Evolutionary conservation across 2,113 vertebrate genomes (phyloP).

Genomic region (Hassar affinis): DNA sequence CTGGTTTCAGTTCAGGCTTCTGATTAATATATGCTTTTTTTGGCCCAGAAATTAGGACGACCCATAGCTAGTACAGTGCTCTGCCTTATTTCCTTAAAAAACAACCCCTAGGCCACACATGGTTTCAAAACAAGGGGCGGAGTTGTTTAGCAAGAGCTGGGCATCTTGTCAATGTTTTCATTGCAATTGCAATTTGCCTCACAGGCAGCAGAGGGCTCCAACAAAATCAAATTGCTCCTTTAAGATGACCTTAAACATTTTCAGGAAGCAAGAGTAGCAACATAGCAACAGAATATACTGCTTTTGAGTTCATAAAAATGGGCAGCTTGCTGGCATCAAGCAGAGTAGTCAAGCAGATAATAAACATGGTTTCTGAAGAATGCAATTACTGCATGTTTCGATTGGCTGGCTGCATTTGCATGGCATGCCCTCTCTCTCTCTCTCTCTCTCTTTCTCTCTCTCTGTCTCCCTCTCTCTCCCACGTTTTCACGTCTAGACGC

Average conservation of each 20-base stretch:
- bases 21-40: background rate
- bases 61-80: background rate
- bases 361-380: constrained; percentile 51
- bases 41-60: background rate
- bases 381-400: constrained; percentile 39
- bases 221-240: background rate
- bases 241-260: constrained; percentile 6
- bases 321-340: constrained; percentile 38
- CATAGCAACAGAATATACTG: background rate
- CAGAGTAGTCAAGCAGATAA: constrained; percentile 30
- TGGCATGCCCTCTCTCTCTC: constrained; percentile 2
- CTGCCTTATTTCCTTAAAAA: background rate
- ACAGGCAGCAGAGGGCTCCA: background rate
- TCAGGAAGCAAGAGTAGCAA: background rate
- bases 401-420: constrained; percentile 39
- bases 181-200: background rate
- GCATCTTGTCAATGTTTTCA: background rate
- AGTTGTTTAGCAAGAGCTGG: background rate
- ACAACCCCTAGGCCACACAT: background rate
- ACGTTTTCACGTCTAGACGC: background rate
- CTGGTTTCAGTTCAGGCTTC: background rate
- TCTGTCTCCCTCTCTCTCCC: background rate
- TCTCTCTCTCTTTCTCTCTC: background rate
- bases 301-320: constrained; percentile 35
- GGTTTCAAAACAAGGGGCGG: background rate